These are phyloP conservation scores for Phenacoccus solenopsis DNA, from an alignment of 1,140 invertebrate genomes.

Conservation along the genomic window DNA sequence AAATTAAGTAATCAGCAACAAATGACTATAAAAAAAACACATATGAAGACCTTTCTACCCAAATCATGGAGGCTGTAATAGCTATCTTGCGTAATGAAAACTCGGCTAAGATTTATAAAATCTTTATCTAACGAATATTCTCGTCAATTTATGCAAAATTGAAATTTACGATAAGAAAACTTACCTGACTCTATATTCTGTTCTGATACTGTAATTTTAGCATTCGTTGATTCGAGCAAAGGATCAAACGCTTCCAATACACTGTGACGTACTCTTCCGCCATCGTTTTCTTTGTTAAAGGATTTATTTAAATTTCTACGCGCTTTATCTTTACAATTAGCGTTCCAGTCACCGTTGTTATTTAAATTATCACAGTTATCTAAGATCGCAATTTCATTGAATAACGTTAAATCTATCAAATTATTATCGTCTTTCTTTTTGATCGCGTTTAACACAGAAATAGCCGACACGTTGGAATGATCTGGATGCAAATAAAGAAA, in stretches of 20 bases:
- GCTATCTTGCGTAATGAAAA: too few species aligned
- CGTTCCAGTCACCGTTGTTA: not conserved
- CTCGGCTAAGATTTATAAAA: too few species aligned
- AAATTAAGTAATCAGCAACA: too few species aligned
- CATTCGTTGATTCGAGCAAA: constrained; percentile 37
- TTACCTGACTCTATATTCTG: constrained; percentile 11
- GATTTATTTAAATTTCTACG: not conserved
- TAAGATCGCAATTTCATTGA: constrained; percentile 29
- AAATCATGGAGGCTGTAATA: too few species aligned
- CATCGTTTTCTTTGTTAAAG: constrained; percentile 28
- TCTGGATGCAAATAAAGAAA: not conserved
- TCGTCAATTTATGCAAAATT: too few species aligned
- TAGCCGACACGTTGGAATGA: not conserved
- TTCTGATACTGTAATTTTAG: not conserved
- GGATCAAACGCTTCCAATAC: constrained; percentile 75
- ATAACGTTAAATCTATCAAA: constrained; percentile 41
- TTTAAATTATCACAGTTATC: constrained; percentile 19
- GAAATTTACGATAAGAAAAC: not conserved
- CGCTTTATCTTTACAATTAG: not conserved
- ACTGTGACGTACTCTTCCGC: constrained; percentile 31
- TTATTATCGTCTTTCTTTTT: constrained; percentile 42
- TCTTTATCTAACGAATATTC: too few species aligned
- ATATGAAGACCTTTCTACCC: too few species aligned
- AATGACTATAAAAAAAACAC: too few species aligned
- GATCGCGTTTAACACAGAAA: constrained; percentile 35